Base-by-base conservation (phyloP, 1,140 invertebrate genomes). In the Trichoplusia ni region DNA sequence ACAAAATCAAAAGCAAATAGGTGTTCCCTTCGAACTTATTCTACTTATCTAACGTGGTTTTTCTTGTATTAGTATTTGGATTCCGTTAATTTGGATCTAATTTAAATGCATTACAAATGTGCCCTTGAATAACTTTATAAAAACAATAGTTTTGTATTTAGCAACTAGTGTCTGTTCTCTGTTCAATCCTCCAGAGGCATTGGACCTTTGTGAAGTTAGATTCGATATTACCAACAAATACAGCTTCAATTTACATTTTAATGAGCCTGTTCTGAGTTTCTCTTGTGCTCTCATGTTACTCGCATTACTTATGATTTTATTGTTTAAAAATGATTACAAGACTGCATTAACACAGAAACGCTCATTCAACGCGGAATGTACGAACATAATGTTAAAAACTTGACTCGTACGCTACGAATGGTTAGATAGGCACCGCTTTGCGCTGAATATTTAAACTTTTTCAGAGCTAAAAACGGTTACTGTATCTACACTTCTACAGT, bases 1-100 rank as follows among this genome's bases (percentile, higher is more conserved):
- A 80, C 73, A 75, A 78, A 81, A 81, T 81, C 78, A 81, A 72
- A 78, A 71, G 71, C 71, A 80, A 80, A 78, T 73, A 71, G 63
- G 60, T 66, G 56, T 49, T 58, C 40, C 38, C 21, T 58, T 21
- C 38, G 25, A 58, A 58, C 37, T 44, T n/a, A n/a, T n/a, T n/a
- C n/a, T n/a, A n/a, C n/a, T n/a, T 58, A 40, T 59, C 42, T 62
- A 31, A 58, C 25, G 25, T 42, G 38, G 25, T 31, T 44, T 40
- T 44, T 38, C 31, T 54, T 58, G 16, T n/a, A n/a, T n/a, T n/a
- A n/a, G n/a, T n/a, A n/a, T n/a, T n/a, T 19, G 25, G 7, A 58
- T 58, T 7, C n/a, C 13, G 38, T 11, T 18, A 8, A 9, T 29
- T 4, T 35, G 31, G 46, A 35, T 9, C n/a, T n/a, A n/a, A n/a